Conservation (phyloP, 2,797 vertebrate genomes). For the Megaceryle alcyon region DNA sequence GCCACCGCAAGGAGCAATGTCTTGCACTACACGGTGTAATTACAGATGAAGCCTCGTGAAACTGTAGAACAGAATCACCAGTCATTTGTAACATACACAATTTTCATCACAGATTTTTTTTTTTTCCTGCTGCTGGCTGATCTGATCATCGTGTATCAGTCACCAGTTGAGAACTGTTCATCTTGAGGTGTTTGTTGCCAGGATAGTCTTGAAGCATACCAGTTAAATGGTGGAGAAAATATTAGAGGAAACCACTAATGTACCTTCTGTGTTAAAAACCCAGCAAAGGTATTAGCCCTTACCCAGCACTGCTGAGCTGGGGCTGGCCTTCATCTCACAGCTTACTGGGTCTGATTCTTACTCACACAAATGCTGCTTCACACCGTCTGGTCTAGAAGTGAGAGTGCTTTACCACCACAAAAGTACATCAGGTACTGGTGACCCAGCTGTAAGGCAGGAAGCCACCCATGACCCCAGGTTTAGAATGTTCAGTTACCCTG, state of each 20-base stretch:
- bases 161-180: background rate
- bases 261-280: background rate
- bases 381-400: background rate
- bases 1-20: background rate
- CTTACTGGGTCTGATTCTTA: background rate
- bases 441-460: background rate
- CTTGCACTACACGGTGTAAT: background rate
- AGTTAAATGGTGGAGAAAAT: background rate
- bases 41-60: background rate
- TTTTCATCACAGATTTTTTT: background rate
- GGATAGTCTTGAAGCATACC: background rate
- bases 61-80: background rate
- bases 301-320: background rate
- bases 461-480: background rate
- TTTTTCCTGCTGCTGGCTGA: background rate
- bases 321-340: background rate
- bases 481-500: background rate
- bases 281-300: background rate
- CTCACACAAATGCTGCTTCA: background rate
- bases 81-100: background rate
- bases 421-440: background rate
- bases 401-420: background rate
- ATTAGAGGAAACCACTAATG: background rate
- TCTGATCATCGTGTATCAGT: background rate
- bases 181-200: background rate